Base-by-base conservation (phyloP, 1,140 invertebrate genomes). In the Metaphire vulgaris region DNA sequence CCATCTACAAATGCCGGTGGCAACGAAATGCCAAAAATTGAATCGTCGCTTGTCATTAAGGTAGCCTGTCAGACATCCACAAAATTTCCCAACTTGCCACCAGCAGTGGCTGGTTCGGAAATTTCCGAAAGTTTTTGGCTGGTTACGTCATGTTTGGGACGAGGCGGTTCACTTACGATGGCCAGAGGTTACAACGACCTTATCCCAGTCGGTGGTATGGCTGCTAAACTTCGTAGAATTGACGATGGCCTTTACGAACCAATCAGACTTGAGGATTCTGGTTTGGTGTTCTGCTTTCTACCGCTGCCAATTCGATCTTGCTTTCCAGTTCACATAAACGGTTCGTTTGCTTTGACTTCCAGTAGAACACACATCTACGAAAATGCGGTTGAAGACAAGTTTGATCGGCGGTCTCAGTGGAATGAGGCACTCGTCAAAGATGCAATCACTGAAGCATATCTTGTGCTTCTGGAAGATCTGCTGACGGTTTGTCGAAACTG, bases 261-360 rank as follows among this genome's bases (percentile, higher is more conserved):
- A 6, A 56, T 56, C 41, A 56, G 41, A 12, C 41, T 56, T 6
- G 41, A 56, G 41, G 41, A 56, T 12, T 56, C 6, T 56, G 41
- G 41, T 12, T 21, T 56, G 41, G n/a, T 79, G 14, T 80, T 78
- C 75, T 81, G 80, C 56, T 82, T 79, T 71, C 70, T 81, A 2
- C 81, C 80, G 21, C 33, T 83, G 1, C 77, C 80, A 74, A 79
- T 81, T 14, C 64, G 32, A 26, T 79, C 77, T 30, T 68, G 74
- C 28, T 64, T 81, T 26, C 78, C 79, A 73, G 72, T 80, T 32
- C 76, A 80, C 65, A 76, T 81, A 16, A 82, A 82, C 74, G 80
- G 76, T 29, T 68, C 70, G 28, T 82, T 83, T 80, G 72, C 80
- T 41, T 33, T 82, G 29, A 81, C 72, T 1, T 77, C 79, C 21